Base-by-base conservation (phyloP, 2,888 invertebrate genomes). In the Nemotelus nigrinus region DNA sequence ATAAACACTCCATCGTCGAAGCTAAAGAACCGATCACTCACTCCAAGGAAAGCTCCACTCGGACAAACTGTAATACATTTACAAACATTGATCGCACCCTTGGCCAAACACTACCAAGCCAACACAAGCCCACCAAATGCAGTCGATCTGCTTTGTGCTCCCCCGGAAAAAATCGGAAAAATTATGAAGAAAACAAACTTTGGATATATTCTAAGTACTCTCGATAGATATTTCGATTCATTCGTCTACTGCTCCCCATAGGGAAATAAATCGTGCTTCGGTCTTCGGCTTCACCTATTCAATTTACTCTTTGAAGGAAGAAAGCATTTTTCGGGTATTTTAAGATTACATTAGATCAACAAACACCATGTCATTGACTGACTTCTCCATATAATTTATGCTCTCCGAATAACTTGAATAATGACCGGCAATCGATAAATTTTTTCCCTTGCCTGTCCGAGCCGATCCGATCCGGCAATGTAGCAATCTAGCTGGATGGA, bases 381-480 rank as follows among this genome's bases (percentile, higher is more conserved):
- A 60, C 60, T 74, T 41, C 63, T 45, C 44, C 63, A 60, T 41
- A 63, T 74, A 74, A 74, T 60, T 74, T 74, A 74, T 63, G 60
- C 63, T 60, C 63, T 60, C 48, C 44, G 74, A 58, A 47, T 60
- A 43, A 74, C 60, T 74, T 74, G 74, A 74, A 74, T 74, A 74
- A 74, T 74, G 63, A 74, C 74, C 74, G 60, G 48, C 74, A 74
- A 74, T 74, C 74, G 39, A 74, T 74, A 74, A 74, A 74, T 74
- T 74, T 55, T 72, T 41, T 25, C 25, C 25, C 25, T 25, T 25
- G 25, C 25, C 1, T 25, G 25, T 25, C 25, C 25, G 25, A 25
- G 25, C 25, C 25, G 25, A 25, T 60, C 25, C 25, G 25, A 25
- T 60, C 25, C 25, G n/a, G 25, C 25, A 25, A 25, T 25, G 25